A percentile compares a stretch with the other conserved stretches of the same genome.
Evolutionary conservation across 2,797 vertebrate species (phyloP).

Genomic region (Lepilemur septentrionalis): DNA sequence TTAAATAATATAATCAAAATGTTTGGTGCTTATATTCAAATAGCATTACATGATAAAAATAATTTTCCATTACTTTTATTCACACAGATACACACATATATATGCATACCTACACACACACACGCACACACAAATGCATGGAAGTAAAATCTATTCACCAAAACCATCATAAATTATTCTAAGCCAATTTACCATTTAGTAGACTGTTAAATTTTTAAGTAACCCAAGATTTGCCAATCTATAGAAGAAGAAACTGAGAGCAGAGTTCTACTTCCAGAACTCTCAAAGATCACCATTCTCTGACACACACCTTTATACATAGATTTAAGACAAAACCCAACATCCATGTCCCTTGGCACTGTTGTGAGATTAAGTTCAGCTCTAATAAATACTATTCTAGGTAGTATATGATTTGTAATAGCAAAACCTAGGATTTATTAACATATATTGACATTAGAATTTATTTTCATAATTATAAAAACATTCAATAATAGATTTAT

Average conservation of each 20-base stretch:
- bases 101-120: neutral
- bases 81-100: neutral
- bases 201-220: neutral
- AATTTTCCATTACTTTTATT: neutral
- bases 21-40: neutral
- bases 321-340: conserved; percentile 14
- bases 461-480: neutral
- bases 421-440: neutral
- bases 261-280: neutral
- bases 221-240: neutral
- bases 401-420: neutral
- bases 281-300: neutral
- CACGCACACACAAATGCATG: neutral
- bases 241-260: conserved; percentile 9
- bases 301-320: neutral
- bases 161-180: neutral
- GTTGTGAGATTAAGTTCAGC: neutral
- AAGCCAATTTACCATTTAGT: neutral
- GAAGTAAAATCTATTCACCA: neutral
- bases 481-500: neutral
- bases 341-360: neutral
- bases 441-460: neutral
- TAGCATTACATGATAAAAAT: neutral
- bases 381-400: neutral
- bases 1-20: neutral